phyloP scores from a whole-genome alignment of 2,797 vertebrate genomes.

The Argyrosomus regius region DNA sequence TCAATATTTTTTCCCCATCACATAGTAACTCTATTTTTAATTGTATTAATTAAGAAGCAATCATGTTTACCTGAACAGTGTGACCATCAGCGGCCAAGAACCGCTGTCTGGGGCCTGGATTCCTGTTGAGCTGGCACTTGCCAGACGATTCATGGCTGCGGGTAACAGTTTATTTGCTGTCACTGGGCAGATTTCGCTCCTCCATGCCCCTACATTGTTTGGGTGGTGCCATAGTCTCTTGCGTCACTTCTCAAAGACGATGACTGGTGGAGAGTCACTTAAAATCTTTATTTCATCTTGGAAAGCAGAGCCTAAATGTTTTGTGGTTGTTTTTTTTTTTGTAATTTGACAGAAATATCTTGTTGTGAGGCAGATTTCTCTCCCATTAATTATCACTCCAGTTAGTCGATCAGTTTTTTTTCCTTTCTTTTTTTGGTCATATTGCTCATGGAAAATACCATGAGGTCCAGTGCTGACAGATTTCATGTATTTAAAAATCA shows the following conservation, averaged over 20 bases:
- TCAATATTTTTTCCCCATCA: neutral
- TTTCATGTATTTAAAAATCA: neutral
- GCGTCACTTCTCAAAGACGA: conserved; percentile 61
- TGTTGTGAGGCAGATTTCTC: conserved; percentile 29
- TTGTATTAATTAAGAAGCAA: neutral
- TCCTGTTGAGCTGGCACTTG: conserved; percentile 64
- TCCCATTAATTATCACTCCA: conserved; percentile 4
- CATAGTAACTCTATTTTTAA: neutral
- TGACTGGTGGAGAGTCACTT: conserved; percentile 56
- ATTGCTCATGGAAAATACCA: neutral
- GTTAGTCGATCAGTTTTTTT: neutral
- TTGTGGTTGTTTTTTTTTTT: neutral
- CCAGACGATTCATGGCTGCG: conserved; percentile 51
- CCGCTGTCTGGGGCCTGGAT: conserved; percentile 49
- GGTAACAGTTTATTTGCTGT: conserved; percentile 71
- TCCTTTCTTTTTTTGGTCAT: neutral
- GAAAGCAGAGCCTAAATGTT: conserved; percentile 8
- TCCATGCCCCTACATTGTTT: conserved; percentile 67
- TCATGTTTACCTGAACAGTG: neutral
- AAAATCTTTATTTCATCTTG: conserved; percentile 49
- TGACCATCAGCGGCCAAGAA: conserved; percentile 24
- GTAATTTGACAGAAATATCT: conserved; percentile 22
- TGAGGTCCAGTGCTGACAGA: neutral
- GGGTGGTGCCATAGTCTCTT: conserved; percentile 55
- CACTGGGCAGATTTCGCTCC: conserved; percentile 73